Evolutionary conservation across 2,888 invertebrate genomes (phyloP), one percentile per base, ranked within the genome.

Genomic region (Polydrusus cervinus): DNA sequence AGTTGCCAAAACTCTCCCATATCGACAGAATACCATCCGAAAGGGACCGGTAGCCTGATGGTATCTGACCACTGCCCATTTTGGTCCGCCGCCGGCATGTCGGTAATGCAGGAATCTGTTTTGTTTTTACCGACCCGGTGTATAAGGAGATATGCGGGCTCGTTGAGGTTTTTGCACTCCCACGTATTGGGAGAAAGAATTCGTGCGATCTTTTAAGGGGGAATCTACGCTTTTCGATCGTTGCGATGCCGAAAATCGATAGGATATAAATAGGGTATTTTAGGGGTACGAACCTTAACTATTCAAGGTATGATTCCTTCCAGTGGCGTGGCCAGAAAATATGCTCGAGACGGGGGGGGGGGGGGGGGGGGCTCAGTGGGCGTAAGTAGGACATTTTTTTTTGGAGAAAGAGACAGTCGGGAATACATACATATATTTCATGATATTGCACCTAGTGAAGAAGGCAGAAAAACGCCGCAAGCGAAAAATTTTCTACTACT

Each of bases 11-110:
- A 43, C 67, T 73, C 72, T 57, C 45, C 43, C 9, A 53, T 61
- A 66, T 53, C 51, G 66, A 53, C 51, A 14, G 60, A 73, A 69
- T 74, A 80, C 80, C 76, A 78, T 76, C 80, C 78, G 75, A 79
- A 80, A 80, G 79, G 81, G 80, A 81, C 81, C 82, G 81, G 81
- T 82, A 82, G 83, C 81, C 74, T 61, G 81, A 81, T 81, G 77
- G 78, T 80, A 81, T 82, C 81, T 78, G 75, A 73, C 75, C 74
- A 71, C 71, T 75, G 77, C 69, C 79, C 77, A 79, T 80, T 80
- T 80, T 79, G 73, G 80, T 77, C 79, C 80, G 82, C 81, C 83
- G 81, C 80, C 82, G 81, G 82, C 82, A 82, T 79, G 80, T 78
- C 80, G 71, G 74, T 74, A 71, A 78, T 65, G 43, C 45, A 66